A percentile compares a stretch with the other conserved stretches of the same genome.
phyloP scores from a whole-genome alignment of 2,888 invertebrate genomes.

The Formica aserva region DNA sequence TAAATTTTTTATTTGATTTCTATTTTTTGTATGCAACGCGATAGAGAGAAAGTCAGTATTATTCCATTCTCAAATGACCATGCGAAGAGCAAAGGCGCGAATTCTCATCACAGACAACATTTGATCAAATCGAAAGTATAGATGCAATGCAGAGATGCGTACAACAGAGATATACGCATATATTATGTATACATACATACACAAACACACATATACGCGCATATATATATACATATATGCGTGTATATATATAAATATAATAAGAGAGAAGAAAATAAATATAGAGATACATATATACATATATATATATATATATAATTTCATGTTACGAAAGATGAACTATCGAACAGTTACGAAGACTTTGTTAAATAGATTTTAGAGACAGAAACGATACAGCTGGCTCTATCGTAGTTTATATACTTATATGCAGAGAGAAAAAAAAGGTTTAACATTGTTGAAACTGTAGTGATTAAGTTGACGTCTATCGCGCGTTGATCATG shows the following conservation, averaged over 20 bases:
- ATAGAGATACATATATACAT: constrained; percentile 32
- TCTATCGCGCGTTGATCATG: constrained; percentile 58
- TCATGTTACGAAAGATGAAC: constrained; percentile 65
- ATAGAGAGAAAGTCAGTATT: constrained; percentile 1
- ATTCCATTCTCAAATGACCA: constrained; percentile 3
- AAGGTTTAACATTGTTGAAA: constrained; percentile 75
- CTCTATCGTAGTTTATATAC: constrained; percentile 83
- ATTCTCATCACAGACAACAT: constrained; percentile 35
- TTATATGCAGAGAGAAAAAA: constrained; percentile 56
- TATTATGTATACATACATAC: constrained; percentile 32
- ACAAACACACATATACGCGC: constrained; percentile 42
- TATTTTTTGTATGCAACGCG: not conserved
- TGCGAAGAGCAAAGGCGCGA: constrained; percentile 18
- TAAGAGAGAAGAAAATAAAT: constrained; percentile 45
- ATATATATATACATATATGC: constrained; percentile 49
- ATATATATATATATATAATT: constrained; percentile 62
- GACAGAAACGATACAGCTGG: constrained; percentile 82
- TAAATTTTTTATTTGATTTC: constrained; percentile 7
- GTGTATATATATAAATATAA: constrained; percentile 68
- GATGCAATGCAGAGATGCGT: constrained; percentile 6
- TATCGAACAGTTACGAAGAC: constrained; percentile 72
- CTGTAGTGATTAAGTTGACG: constrained; percentile 61
- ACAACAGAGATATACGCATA: not conserved
- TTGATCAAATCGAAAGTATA: constrained; percentile 48
- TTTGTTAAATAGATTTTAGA: constrained; percentile 83